Conservation (phyloP, 2,113 vertebrate genomes). For the Phrynosoma platyrhinos region DNA sequence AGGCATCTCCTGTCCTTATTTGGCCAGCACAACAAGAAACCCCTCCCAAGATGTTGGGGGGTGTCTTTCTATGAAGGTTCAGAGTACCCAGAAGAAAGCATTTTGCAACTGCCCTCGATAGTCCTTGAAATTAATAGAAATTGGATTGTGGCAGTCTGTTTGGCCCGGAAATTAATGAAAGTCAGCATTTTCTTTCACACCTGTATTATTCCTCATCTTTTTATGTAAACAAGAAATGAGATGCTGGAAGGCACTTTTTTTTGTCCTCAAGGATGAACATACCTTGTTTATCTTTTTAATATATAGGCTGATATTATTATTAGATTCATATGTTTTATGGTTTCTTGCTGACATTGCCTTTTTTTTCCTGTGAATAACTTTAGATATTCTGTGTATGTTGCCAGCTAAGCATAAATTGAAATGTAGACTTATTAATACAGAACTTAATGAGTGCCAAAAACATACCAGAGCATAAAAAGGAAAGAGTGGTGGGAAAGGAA, state of each 20-base stretch:
- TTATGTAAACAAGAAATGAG: slow-evolving; percentile 7
- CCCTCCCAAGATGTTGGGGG: too few species aligned
- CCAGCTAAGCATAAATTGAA: slow-evolving; percentile 25
- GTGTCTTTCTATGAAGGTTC: not conserved
- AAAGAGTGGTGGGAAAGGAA: too few species aligned
- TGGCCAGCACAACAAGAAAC: too few species aligned
- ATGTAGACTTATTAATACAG: not conserved
- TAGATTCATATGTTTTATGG: slow-evolving; percentile 10
- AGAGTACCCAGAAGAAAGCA: not conserved
- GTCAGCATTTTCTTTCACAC: not conserved
- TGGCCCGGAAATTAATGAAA: not conserved
- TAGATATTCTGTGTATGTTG: not conserved
- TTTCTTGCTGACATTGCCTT: slow-evolving; percentile 15
- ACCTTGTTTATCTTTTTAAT: not conserved
- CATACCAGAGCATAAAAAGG: not conserved
- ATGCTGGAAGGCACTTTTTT: not conserved
- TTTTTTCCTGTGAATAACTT: not conserved
- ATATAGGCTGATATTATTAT: not conserved
- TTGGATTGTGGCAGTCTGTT: accelerated
- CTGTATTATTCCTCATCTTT: not conserved
- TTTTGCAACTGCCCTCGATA: not conserved
- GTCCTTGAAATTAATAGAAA: not conserved
- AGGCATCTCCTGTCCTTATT: too few species aligned
- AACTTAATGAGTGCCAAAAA: slow-evolving; percentile 26
- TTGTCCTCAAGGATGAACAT: not conserved